Evolutionary conservation across 2,113 vertebrate genomes (phyloP), one percentile per base, ranked within the genome.

Genomic region (Octodon degus): DNA sequence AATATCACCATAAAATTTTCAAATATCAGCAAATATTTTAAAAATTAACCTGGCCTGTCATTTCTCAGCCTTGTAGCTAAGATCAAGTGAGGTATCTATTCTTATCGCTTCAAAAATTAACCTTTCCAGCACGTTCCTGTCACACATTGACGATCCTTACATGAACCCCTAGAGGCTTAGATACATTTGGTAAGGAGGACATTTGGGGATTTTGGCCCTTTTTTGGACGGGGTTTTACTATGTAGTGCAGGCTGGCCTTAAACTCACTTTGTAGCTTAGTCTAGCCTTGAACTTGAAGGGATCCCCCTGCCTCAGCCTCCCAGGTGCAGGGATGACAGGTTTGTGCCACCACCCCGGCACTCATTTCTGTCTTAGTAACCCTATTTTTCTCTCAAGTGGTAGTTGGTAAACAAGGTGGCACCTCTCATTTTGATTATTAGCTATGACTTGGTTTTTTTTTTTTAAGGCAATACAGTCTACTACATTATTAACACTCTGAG

Each of bases 21-120:
- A 72, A 85, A 50, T 86, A 50, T 50, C 62, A 86, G 27, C 53
- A 92, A 37, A 67, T 76, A 40, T 86, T 86, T 94, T 92, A 9
- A 16, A 92, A 83, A 77, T 90, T 92, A 86, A 77, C 10, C 3
- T 40, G n/a, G 13, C 16, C 67, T 68, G 30, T 68, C 32, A 17
- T 32, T 68, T 68, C 32, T 68, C 32, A 68, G 32, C 67, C 32
- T 68, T 34, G 34, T 34, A 27, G 63, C 63, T 65, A 65, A 65
- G 63, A 30, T 65, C 63, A 65, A 65, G 67, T 34, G 67, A 68
- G 34, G 32, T 34, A n/a, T 68, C 32, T 68, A 27, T 68, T 32
- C 65, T 34, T 68, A 68, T 68, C 32, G 34, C 32, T 86, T 94
- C 88, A 5, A 16, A 91, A 83, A 77, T 90, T 92, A 77, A 70